Percentiles rank a stretch among this genome's conserved stretches.
phyloP scores from a whole-genome alignment of 1,140 invertebrate species.

The Delia radicum region DNA sequence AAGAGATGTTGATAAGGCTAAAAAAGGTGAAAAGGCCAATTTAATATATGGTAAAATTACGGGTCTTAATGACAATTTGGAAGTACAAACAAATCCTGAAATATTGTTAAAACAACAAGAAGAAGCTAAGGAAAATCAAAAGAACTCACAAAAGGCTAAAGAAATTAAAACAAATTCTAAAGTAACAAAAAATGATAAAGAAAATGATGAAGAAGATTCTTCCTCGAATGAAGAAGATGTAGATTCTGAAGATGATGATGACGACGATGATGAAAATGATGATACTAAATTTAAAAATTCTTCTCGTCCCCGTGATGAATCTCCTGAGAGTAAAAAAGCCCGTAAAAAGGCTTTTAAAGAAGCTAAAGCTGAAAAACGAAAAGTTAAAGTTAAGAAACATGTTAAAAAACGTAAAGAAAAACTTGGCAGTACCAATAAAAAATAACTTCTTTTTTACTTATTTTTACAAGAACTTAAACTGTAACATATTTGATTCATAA shows the following conservation, averaged over 20 bases:
- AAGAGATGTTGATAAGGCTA: slow-evolving; percentile 79
- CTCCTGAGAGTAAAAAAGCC: slow-evolving; percentile 79
- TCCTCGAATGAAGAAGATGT: slow-evolving; percentile 57
- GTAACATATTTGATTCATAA: no score
- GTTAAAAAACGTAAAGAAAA: slow-evolving; percentile 89
- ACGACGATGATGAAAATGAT: slow-evolving; percentile 57
- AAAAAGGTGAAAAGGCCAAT: slow-evolving; percentile 71
- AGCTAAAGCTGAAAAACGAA: slow-evolving; percentile 86
- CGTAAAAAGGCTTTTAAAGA: slow-evolving; percentile 86
- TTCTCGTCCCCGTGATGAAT: slow-evolving; percentile 81
- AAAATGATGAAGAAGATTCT: slow-evolving; percentile 53
- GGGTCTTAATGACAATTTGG: slow-evolving; percentile 79
- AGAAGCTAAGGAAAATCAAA: slow-evolving; percentile 9
- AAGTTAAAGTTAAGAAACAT: slow-evolving; percentile 93
- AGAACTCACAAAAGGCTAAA: slow-evolving; percentile 28
- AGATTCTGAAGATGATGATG: slow-evolving; percentile 46
- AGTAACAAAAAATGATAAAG: slow-evolving; percentile 35
- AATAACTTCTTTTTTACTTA: not conserved
- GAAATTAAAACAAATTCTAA: not conserved
- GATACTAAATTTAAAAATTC: slow-evolving; percentile 67
- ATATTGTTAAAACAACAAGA: slow-evolving; percentile 54
- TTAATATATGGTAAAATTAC: slow-evolving; percentile 82
- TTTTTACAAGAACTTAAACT: no score
- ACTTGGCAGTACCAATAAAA: slow-evolving; percentile 54
- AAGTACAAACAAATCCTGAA: slow-evolving; percentile 64